A percentile compares a stretch with the other conserved stretches of the same genome.
phyloP scores from a whole-genome alignment of 1,140 invertebrate species.

The Zophobas morio region DNA sequence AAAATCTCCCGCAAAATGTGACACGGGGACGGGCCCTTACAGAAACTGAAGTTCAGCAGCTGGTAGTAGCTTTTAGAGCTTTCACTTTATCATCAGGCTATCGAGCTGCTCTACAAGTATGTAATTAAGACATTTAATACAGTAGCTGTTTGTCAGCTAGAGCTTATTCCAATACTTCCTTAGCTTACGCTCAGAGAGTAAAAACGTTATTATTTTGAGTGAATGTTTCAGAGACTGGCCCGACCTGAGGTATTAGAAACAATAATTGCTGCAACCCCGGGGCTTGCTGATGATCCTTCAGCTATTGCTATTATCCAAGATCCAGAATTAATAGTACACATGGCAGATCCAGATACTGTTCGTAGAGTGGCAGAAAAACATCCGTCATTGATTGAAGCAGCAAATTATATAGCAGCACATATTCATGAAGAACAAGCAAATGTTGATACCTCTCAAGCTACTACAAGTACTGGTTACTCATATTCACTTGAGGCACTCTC shows the following conservation, averaged over 20 bases:
- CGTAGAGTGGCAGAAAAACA: slow-evolving; percentile 70
- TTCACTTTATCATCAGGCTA: slow-evolving; percentile 68
- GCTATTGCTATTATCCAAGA: slow-evolving; percentile 73
- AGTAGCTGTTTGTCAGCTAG: not conserved
- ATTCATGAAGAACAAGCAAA: slow-evolving; percentile 70
- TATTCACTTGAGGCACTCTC: slow-evolving; percentile 71
- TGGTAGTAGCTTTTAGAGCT: slow-evolving; percentile 69
- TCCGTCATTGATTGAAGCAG: slow-evolving; percentile 70
- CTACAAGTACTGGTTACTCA: slow-evolving; percentile 65
- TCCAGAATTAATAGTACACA: slow-evolving; percentile 71
- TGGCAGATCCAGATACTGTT: slow-evolving; percentile 71
- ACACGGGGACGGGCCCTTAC: slow-evolving; percentile 63
- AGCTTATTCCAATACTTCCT: no score
- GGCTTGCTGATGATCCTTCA: slow-evolving; percentile 70
- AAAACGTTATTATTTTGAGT: not conserved
- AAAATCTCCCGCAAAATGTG: slow-evolving; percentile 64
- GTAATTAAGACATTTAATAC: slow-evolving; percentile 31
- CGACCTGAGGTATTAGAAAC: slow-evolving; percentile 72
- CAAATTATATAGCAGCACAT: slow-evolving; percentile 70
- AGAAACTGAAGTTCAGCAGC: slow-evolving; percentile 67
- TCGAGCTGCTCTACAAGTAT: slow-evolving; percentile 69
- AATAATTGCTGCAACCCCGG: slow-evolving; percentile 71
- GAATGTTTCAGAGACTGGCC: slow-evolving; percentile 67
- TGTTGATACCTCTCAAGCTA: slow-evolving; percentile 61
- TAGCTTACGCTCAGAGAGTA: no score